Base-by-base conservation (phyloP, 2,888 invertebrate species). In the Erpobdella octoculata region DNA sequence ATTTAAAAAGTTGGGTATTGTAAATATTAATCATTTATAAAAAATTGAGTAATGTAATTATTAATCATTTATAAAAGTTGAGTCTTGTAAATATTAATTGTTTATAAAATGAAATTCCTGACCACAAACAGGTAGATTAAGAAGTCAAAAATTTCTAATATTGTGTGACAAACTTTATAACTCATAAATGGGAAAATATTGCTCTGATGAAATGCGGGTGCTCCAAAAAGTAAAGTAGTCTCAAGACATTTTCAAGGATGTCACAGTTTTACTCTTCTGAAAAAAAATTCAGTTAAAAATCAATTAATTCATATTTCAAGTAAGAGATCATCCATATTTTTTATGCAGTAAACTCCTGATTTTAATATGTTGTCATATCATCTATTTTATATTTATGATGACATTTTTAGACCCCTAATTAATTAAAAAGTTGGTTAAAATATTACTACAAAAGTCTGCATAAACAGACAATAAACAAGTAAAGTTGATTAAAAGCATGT, bases 201-300 rank as follows among this genome's bases (percentile, higher is more conserved):
- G n/a, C n/a, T 53, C 53, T 53, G 53, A 53, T n/a, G 53, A 53
- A 8, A 53, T n/a, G 9, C 28, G 21, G 5, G 21, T 46, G 46
- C 2, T 18, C 18, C 5, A 21, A 46, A 46, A 46, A 18, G 46
- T n/a, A 5, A 46, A 6, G 12, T 12, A 53, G 18, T n/a, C 2
- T 66, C 31, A 66, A 0, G 66, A 41, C 31, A 66, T 66, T 15
- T 28, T 38, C n/a, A 31, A 25, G 41, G 66, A 66, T 37, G 38
- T 66, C 66, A 66, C 31, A 66, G 38, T 35, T 31, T 66, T 66
- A 41, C 41, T 21, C 37, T 66, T 41, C 66, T 66, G 37, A 41
- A 41, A 66, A 38, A 37, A 28, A 25, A 65, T 36, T 25, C 38
- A 66, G 46, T 37, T 38, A 6, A 18, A 21, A 18, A 48, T 36